Percentiles rank a stretch among this genome's conserved stretches.
These are phyloP conservation scores for Eristalis intricaria DNA, from an alignment of 2,888 invertebrate species.

Conservation along the genomic window DNA sequence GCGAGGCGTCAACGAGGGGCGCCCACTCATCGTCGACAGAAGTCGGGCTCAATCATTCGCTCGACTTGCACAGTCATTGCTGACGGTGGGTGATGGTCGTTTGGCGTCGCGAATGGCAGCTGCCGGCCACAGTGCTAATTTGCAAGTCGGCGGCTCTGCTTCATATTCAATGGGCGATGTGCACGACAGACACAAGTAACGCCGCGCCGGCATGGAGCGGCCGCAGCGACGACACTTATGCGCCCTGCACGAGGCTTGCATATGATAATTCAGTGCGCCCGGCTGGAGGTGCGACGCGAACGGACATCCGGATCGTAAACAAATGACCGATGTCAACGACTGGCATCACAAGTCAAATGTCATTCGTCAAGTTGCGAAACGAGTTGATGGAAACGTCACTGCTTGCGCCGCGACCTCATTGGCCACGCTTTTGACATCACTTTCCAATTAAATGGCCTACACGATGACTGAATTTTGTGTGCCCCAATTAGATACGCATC, in stretches of 20 bases:
- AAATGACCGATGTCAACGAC: neutral
- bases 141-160: neutral
- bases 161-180: neutral
- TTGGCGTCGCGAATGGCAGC: neutral
- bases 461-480: neutral
- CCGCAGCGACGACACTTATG: neutral
- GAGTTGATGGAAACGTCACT: neutral
- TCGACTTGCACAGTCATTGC: neutral
- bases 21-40: constrained; percentile 19
- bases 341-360: too few species aligned
- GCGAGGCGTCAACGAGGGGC: constrained; percentile 35
- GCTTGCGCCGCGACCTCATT: neutral
- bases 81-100: neutral
- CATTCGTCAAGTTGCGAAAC: too few species aligned
- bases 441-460: neutral
- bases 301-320: neutral
- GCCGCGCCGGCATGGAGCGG: neutral
- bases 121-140: neutral
- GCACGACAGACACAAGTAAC: neutral
- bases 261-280: neutral
- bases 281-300: neutral
- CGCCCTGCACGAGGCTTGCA: neutral
- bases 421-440: neutral
- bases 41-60: neutral
- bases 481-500: neutral